Base-by-base conservation (phyloP, 2,113 vertebrate genomes). In the Thamnaconus septentrionalis region DNA sequence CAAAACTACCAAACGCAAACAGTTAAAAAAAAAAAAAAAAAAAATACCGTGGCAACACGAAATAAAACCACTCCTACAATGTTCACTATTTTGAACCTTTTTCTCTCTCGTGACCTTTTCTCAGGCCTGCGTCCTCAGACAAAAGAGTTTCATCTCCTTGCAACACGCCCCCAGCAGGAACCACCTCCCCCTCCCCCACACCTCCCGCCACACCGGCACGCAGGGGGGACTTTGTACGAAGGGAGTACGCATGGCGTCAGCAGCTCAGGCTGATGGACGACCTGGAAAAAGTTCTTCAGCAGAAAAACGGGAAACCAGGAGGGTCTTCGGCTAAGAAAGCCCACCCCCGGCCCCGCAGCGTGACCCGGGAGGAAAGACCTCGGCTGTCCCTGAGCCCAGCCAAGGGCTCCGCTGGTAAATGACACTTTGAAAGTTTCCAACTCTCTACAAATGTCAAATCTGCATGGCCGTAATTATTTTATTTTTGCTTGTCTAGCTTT, bases 361-460 rank as follows among this genome's bases (percentile, higher is more conserved):
- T 93, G 73, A 95, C 93, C 71, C 91, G 92, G 8, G 94, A 93
- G 18, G 93, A 93, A 65, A 93, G 18, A 31, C 18, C 90, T 0
- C 82, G 84, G 64, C 81, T 93, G 71, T 91, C 93, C 8, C 85
- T 92, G 64, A 96, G 94, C 70, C 94, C 95, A 0, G 92, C 91
- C 54, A 94, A 92, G 4, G 18, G 18, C 18, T 31, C 18, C 18
- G 18, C 18, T 31, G 18, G 18, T 31, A 1, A 1, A 2, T 31
- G 18, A 31, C 18, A 31, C 18, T 31, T 31, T 31, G 18, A 31
- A 31, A 31, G 18, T 31, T 31, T 31, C 18, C 18, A 51, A 31
- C n/a, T 53, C 5, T 7, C 5, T 53, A 53, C 5, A 31, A 6
- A 3, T 6, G 12, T 3, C 5, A 1, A 64, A 10, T 8, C 5